Evolutionary conservation across 2,797 vertebrate species (phyloP), one percentile per base, ranked within the genome.

Genomic region (Hafferia zeledoni): DNA sequence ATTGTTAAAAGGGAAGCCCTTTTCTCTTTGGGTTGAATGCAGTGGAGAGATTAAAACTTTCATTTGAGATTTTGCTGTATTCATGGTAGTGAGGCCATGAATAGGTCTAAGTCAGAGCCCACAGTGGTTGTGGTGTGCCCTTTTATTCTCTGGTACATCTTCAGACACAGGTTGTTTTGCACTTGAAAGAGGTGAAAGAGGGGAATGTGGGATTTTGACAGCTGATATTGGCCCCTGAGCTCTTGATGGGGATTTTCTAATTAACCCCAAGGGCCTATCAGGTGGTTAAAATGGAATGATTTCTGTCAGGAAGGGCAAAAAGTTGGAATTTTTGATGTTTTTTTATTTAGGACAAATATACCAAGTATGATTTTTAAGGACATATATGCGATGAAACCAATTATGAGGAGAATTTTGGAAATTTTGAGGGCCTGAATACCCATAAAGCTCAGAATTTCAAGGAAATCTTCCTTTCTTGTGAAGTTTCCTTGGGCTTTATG

Each of bases 41-140:
- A 95, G 96, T 97, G 97, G 91, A 95, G 98, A 98, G 98, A 98
- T 98, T 98, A 98, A 98, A 98, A 98, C 97, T 98, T 98, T 98
- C 97, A 98, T 98, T 98, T 98, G 97, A 98, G 98, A 97, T 98
- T 98, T 98, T 98, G 98, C 97, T 82, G 98, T 98, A 98, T 99
- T 99, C 98, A 98, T 98, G 97, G 98, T 97, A 95, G 97, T 65
- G 96, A 89, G 93, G 95, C 94, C 43, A 64, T 98, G 98, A 98
- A 98, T 98, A 94, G 98, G 96, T 94, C 95, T 89, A 93, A 97
- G 96, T 97, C 96, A 97, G 97, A 97, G 97, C 97, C 98, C 98
- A 97, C 95, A 87, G 96, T 93, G 95, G 96, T 93, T 93, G 97
- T 97, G 90, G 97, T 96, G 97, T 95, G 97, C 95, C 98, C 98